Base-by-base conservation (phyloP, 2,888 invertebrate genomes). In the Exocentrus adspersus region DNA sequence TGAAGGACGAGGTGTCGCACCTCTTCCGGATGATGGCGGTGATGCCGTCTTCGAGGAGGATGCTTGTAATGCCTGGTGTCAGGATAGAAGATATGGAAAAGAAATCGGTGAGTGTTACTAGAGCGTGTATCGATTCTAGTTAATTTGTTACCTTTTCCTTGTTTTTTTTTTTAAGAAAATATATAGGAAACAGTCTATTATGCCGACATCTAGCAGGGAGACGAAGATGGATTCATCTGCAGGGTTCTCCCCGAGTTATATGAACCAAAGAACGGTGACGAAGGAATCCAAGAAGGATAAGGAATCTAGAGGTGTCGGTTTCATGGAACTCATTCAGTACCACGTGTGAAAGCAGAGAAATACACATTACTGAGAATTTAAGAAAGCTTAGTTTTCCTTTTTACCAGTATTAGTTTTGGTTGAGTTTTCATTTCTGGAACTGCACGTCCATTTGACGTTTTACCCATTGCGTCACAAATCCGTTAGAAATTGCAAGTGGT, bases 1-100 rank as follows among this genome's bases (percentile, higher is more conserved):
- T 84, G 76, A 85, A 83, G 61, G 75, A 78, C 2, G 80, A 83
- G 50, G 82, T 83, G 32, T 79, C 83, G 1, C 80, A 80, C 70
- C 75, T 86, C 2, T 82, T 85, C 71, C 79, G 81, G 20, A 77
- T 81, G 60, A 85, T 86, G 84, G 75, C 82, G 0, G 80, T 80
- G 1, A 81, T 86, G 66, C 84, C 85, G 0, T 76, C 83, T 0
- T 74, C 76, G 1, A 74, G 86, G 43, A 75, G 85, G 58, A 77
- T 86, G 73, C 83, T 84, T 1, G 81, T 86, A 7, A 84, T 85
- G 81, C 86, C 86, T 0, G 85, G 85, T 19, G 74, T 80, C 12
- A 57, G 69, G 54, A 60, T 65, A 7, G 58, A 64, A 10, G 64
- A 62, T n/a, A 16, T 37, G 30, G 37, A 37, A 0, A 54, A 37